These are phyloP conservation scores for Actinemys pallida DNA, from an alignment of 2,113 vertebrate genomes.

Conservation along the genomic window DNA sequence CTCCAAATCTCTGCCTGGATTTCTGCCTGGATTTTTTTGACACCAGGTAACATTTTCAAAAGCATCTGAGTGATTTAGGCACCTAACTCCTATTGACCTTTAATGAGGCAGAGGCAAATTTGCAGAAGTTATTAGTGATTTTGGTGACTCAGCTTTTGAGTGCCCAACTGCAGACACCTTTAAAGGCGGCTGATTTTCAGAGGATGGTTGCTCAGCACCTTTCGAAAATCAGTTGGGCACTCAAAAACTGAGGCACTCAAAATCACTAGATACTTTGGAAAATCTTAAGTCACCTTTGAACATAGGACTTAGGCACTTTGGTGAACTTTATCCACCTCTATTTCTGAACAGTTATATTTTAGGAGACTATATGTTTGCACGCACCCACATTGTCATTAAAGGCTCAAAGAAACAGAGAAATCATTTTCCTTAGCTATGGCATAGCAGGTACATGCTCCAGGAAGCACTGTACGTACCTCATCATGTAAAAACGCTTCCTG, in stretches of 20 bases:
- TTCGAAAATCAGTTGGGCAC: background rate
- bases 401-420: background rate
- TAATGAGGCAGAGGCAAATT: background rate
- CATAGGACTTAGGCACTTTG: background rate
- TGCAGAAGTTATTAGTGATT: background rate
- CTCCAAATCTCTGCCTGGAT: background rate
- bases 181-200: background rate
- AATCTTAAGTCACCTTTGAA: background rate
- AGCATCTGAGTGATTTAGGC: background rate
- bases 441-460: background rate
- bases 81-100: background rate
- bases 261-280: background rate
- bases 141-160: background rate
- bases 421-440: background rate
- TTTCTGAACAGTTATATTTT: background rate
- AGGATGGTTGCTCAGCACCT: background rate
- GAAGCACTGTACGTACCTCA: slow-evolving; percentile 72
- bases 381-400: background rate
- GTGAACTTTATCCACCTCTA: background rate
- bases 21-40: background rate
- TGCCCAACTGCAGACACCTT: background rate
- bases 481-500: slow-evolving; percentile 82
- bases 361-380: background rate
- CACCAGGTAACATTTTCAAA: background rate
- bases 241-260: background rate